Evolutionary conservation across 1,140 invertebrate genomes (phyloP).

Genomic region (Bacillus rossius): DNA sequence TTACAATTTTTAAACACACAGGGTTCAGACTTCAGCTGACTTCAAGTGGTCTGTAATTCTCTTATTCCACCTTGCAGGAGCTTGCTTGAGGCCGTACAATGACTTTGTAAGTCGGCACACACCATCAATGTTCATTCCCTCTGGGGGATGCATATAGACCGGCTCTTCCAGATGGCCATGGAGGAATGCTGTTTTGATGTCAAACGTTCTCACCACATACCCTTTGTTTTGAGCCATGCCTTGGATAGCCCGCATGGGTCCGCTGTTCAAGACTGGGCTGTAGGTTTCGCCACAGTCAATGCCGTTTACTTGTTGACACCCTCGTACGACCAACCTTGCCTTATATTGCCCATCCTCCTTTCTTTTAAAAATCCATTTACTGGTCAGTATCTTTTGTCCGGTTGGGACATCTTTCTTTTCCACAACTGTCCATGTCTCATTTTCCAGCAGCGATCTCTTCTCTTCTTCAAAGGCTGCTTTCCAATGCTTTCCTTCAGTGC

Average conservation of each 20-base stretch:
- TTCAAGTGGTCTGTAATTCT: too few species aligned
- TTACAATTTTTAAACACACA: too few species aligned
- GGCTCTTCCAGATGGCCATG: conserved; percentile 21
- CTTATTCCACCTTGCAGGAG: neutral
- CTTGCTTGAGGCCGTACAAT: neutral
- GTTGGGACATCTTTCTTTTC: too few species aligned
- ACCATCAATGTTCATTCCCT: neutral
- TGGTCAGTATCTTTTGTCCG: too few species aligned
- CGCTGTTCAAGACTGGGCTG: conserved; percentile 32
- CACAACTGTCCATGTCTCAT: too few species aligned
- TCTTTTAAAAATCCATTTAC: too few species aligned
- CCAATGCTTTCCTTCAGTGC: neutral
- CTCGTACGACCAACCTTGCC: conserved; percentile 36
- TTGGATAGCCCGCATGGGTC: conserved; percentile 32
- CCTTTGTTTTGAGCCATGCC: conserved; percentile 21
- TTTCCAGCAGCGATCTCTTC: too few species aligned
- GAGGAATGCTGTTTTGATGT: conserved; percentile 40
- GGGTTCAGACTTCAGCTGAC: too few species aligned
- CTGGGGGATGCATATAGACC: conserved; percentile 22
- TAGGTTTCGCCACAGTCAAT: conserved; percentile 35
- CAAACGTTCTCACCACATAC: conserved; percentile 27
- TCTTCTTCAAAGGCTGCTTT: conserved; percentile 17
- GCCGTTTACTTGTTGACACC: conserved; percentile 34
- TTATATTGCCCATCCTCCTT: conserved; percentile 26
- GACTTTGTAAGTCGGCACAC: neutral